Percentiles rank a stretch among this genome's conserved stretches.
Evolutionary conservation across 2,888 invertebrate species (phyloP).

Genomic region (Idaea straminata): DNA sequence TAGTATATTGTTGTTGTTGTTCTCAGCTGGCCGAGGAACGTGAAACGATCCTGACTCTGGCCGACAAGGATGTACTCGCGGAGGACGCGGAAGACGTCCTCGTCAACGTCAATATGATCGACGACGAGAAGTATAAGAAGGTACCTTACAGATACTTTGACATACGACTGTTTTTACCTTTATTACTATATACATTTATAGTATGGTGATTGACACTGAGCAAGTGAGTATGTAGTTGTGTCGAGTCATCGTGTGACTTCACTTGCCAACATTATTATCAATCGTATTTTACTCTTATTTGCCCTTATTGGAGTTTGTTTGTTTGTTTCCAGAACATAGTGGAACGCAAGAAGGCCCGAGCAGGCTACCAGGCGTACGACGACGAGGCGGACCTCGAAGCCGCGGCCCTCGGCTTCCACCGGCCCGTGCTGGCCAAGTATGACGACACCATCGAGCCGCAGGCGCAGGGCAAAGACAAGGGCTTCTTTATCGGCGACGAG

Average conservation of each 20-base stretch:
- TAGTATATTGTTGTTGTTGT: constrained; percentile 4
- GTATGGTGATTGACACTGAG: too few relatives aligned
- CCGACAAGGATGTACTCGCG: constrained; percentile 94
- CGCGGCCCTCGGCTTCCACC: constrained; percentile 81
- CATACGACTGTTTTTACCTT: too few relatives aligned
- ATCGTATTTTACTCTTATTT: too few relatives aligned
- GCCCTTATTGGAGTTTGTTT: neutral
- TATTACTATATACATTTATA: too few relatives aligned
- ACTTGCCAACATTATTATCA: too few relatives aligned
- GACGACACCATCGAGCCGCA: constrained; percentile 91
- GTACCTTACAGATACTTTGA: constrained; percentile 30
- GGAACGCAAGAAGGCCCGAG: constrained; percentile 89
- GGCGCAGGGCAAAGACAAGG: constrained; percentile 78
- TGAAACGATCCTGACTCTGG: constrained; percentile 93
- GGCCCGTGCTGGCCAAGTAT: constrained; percentile 92
- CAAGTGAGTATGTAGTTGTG: too few relatives aligned
- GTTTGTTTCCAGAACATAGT: constrained; percentile 83
- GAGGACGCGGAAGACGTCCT: constrained; percentile 92
- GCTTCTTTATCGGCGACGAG: constrained; percentile 89
- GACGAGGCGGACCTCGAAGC: constrained; percentile 87
- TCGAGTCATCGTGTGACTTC: too few relatives aligned
- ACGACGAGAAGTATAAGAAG: constrained; percentile 91
- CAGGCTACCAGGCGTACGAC: constrained; percentile 92
- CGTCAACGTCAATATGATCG: constrained; percentile 94
- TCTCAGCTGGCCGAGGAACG: constrained; percentile 85